Conservation (phyloP, 2,797 vertebrate species). For the Heliangelus exortis region DNA sequence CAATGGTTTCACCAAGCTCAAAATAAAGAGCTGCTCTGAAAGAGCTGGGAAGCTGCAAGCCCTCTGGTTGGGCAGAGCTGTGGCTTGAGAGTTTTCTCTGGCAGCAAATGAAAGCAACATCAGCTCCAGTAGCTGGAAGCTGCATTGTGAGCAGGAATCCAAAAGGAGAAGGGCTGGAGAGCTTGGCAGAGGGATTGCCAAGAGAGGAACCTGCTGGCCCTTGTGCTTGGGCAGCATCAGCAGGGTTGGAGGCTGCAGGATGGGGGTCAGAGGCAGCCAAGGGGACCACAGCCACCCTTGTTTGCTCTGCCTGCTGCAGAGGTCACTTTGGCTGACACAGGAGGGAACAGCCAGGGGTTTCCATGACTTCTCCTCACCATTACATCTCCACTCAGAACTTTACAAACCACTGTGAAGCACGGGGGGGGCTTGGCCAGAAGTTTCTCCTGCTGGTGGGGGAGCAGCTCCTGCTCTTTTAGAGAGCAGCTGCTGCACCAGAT, state of each 20-base stretch:
- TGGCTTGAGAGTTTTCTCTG: conserved; percentile 38
- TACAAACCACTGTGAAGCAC: accelerated
- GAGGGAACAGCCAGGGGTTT: background rate
- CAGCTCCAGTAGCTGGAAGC: conserved; percentile 52
- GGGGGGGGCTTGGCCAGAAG: background rate
- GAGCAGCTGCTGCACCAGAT: background rate
- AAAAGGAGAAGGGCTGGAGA: background rate
- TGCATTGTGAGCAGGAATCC: background rate
- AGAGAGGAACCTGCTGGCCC: background rate
- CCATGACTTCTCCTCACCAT: accelerated
- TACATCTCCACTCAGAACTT: background rate
- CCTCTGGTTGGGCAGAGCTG: background rate
- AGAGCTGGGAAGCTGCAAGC: conserved; percentile 16
- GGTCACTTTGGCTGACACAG: background rate
- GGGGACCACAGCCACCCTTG: background rate
- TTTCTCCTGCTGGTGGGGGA: background rate
- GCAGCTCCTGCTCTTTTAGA: background rate
- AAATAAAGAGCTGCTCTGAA: conserved; percentile 18
- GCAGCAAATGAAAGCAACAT: conserved; percentile 50
- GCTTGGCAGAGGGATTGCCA: background rate
- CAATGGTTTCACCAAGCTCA: background rate
- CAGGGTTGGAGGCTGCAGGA: background rate
- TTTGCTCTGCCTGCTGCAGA: background rate
- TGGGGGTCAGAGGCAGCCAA: background rate
- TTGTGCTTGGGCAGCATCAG: background rate